Base-by-base conservation (phyloP, 2,888 invertebrate species). In the Drosophila flavopinicola region DNA sequence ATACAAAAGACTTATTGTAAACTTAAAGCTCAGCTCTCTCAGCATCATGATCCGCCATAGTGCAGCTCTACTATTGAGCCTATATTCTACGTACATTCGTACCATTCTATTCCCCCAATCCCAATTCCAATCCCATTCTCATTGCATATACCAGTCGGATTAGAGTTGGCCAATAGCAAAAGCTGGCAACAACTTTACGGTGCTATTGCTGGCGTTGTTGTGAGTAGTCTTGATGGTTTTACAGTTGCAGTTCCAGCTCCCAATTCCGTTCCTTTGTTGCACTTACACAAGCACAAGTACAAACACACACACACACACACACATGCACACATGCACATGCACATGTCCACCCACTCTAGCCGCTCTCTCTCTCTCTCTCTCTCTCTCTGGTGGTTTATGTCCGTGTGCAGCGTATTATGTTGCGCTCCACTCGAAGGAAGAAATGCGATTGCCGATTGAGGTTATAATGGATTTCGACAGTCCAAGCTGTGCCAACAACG, bases 401-500 rank as follows among this genome's bases (percentile, higher is more conserved):
- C 78, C 66, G 69, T 65, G 66, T 57, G 56, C 56, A 38, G 58
- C 65, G 64, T 61, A 58, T 76, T 66, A 47, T 72, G 75, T 69
- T 75, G 78, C 61, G 77, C 78, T 66, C 83, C 78, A 78, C 84
- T 88, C 85, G 87, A 87, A 85, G 82, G 84, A 85, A 87, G 74
- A 86, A 88, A 78, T 83, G 79, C 86, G 78, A 88, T 82, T 82
- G 82, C 84, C 79, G 85, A 83, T 88, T 89, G 89, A 88, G 83
- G 75, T 73, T 87, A 87, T 88, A 88, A 85, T 89, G 87, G 88
- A 82, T 85, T 88, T 87, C 85, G 88, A 86, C 88, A 87, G 89
- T 86, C 87, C 68, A 86, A 79, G 77, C 60, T 70, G 70, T 51
- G 69, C 66, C 66, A 66, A 60, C 65, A 44, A 49, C 66, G 63